Percentiles rank a stretch among this genome's conserved stretches.
These are phyloP conservation scores for Saguinus imperator DNA, from an alignment of 2,113 vertebrate species.

Conservation along the genomic window DNA sequence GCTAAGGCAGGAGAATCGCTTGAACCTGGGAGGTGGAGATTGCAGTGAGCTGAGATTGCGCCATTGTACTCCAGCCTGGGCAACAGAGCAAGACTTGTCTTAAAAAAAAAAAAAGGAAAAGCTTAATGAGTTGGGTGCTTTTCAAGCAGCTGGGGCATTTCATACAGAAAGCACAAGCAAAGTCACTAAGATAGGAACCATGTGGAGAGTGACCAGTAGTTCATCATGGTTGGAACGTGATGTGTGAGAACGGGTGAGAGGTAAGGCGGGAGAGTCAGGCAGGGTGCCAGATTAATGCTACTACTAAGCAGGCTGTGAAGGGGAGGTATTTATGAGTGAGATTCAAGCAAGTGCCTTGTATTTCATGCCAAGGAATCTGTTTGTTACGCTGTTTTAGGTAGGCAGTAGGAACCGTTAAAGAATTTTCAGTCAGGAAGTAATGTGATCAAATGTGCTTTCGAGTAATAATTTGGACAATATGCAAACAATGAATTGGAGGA, in stretches of 20 bases:
- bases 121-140: background rate
- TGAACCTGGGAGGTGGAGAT: too few relatives aligned
- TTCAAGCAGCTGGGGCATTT: background rate
- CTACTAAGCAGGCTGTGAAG: too few relatives aligned
- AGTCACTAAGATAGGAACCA: background rate
- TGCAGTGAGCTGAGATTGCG: too few relatives aligned
- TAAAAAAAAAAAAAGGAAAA: too few relatives aligned
- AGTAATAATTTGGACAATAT: background rate
- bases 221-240: background rate
- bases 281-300: background rate
- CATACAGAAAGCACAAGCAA: background rate
- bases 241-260: background rate
- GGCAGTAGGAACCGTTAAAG: background rate
- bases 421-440: background rate
- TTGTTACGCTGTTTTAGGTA: background rate
- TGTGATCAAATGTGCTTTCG: background rate
- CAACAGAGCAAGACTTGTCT: too few relatives aligned
- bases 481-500: background rate
- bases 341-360: background rate
- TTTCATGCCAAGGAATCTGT: background rate
- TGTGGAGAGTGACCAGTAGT: background rate
- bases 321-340: too few relatives aligned
- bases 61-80: too few relatives aligned
- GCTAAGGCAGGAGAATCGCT: too few relatives aligned
- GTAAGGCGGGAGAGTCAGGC: background rate